Conservation (phyloP, 2,888 invertebrate species). For the Stenolophus ochropezus region DNA sequence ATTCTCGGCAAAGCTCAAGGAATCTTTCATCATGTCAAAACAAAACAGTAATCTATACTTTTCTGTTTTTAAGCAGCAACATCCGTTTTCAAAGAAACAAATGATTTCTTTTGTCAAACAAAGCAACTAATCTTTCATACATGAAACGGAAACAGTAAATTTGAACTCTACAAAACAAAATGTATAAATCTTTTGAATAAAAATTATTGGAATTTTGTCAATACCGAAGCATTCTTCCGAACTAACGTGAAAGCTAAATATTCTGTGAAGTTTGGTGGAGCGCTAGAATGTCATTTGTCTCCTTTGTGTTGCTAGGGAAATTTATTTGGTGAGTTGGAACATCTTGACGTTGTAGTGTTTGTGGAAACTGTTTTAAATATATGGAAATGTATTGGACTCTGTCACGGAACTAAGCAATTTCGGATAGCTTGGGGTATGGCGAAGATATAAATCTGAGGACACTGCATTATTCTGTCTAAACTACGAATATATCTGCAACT, state of each 20-base stretch:
- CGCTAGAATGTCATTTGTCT: constrained; percentile 2
- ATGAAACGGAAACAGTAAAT: neutral
- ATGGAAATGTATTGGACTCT: constrained; percentile 34
- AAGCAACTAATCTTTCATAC: constrained; percentile 2
- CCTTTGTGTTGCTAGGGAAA: constrained; percentile 24
- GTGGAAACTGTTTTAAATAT: constrained; percentile 40
- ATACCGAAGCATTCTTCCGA: neutral
- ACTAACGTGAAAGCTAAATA: constrained; percentile 8
- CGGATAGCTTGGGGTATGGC: neutral
- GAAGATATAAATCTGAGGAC: neutral
- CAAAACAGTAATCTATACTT: constrained; percentile 6
- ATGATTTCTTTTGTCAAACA: constrained; percentile 17
- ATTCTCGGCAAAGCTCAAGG: neutral
- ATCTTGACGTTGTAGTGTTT: constrained; percentile 20
- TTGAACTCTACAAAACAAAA: neutral
- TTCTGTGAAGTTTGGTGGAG: constrained; percentile 20
- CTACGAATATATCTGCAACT: neutral
- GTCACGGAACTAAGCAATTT: constrained; percentile 17
- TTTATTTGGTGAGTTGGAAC: constrained; percentile 34
- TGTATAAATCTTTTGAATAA: neutral
- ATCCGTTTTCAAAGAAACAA: constrained; percentile 8
- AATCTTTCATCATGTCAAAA: constrained; percentile 3
- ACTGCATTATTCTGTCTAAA: neutral
- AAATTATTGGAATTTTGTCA: constrained; percentile 25
- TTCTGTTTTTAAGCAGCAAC: neutral